These are phyloP conservation scores for Holocentrus rufus DNA, from an alignment of 2,797 vertebrate genomes.

Conservation along the genomic window DNA sequence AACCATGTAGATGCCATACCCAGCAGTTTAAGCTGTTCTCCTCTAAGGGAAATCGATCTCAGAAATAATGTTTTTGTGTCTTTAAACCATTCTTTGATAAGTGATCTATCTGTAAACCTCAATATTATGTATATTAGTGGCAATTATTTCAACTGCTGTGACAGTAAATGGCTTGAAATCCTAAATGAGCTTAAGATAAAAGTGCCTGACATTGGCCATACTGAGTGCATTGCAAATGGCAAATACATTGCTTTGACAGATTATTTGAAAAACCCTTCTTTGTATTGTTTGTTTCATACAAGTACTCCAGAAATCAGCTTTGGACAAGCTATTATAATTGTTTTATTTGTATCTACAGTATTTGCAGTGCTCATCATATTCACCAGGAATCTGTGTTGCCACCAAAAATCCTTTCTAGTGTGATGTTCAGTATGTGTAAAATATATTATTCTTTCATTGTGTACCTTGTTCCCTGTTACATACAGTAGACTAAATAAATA, in stretches of 20 bases:
- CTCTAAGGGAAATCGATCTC: slow-evolving; percentile 73
- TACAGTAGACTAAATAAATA: neutral
- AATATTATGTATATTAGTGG: slow-evolving; percentile 66
- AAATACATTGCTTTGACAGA: slow-evolving; percentile 38
- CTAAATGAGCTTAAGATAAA: slow-evolving; percentile 55
- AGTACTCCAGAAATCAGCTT: slow-evolving; percentile 46
- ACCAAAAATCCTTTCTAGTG: slow-evolving; percentile 44
- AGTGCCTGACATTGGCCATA: slow-evolving; percentile 65
- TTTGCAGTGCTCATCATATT: slow-evolving; percentile 45
- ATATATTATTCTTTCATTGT: neutral
- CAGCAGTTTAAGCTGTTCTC: slow-evolving; percentile 66
- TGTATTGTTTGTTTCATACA: slow-evolving; percentile 54
- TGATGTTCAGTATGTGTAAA: slow-evolving; percentile 37
- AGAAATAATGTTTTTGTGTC: slow-evolving; percentile 72
- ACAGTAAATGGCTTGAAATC: slow-evolving; percentile 67
- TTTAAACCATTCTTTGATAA: slow-evolving; percentile 67
- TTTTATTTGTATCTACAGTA: slow-evolving; percentile 62
- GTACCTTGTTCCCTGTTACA: neutral
- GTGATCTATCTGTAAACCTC: slow-evolving; percentile 54
- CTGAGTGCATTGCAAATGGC: slow-evolving; percentile 58
- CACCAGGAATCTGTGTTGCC: slow-evolving; percentile 51
- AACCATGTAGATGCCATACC: slow-evolving; percentile 70
- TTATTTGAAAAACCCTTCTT: slow-evolving; percentile 54
- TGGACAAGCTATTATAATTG: slow-evolving; percentile 59
- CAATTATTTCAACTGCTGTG: slow-evolving; percentile 78